These are phyloP conservation scores for Apis dorsata DNA, from an alignment of 1,140 invertebrate genomes.

Conservation along the genomic window DNA sequence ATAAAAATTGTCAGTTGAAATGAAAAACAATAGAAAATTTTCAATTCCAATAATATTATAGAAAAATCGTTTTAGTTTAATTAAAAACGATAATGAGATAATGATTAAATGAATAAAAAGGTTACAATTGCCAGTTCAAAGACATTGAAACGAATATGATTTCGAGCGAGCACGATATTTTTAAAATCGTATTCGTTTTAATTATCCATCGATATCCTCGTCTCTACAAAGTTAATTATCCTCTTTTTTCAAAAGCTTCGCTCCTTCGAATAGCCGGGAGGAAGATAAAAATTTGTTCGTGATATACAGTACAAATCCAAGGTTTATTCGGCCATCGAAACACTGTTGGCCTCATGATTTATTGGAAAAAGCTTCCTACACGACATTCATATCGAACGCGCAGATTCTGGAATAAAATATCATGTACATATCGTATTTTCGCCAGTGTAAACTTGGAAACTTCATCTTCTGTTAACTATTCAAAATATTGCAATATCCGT, in stretches of 20 bases:
- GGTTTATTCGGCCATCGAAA: slow-evolving; percentile 31
- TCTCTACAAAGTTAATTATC: not conserved
- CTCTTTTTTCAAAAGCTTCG: too few species aligned
- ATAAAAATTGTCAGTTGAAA: too few species aligned
- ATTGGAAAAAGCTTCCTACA: slow-evolving; percentile 50
- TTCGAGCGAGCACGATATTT: not conserved
- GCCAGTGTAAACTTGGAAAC: not conserved
- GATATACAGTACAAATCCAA: not conserved
- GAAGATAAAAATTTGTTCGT: not conserved
- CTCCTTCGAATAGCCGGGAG: not conserved
- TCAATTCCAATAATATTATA: too few species aligned
- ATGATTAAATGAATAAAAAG: too few species aligned
- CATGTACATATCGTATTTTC: not conserved
- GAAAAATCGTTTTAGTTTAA: too few species aligned
- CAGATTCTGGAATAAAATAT: slow-evolving; percentile 5
- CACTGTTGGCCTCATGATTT: slow-evolving; percentile 34
- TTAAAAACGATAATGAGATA: too few species aligned
- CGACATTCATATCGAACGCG: not conserved
- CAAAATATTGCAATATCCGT: too few species aligned
- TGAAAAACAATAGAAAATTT: too few species aligned
- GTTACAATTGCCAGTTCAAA: too few species aligned
- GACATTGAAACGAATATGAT: too few species aligned
- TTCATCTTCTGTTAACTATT: not conserved
- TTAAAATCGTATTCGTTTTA: not conserved
- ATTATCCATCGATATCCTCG: not conserved